phyloP scores from a whole-genome alignment of 2,888 invertebrate genomes.

The Galeruca laticollis region DNA sequence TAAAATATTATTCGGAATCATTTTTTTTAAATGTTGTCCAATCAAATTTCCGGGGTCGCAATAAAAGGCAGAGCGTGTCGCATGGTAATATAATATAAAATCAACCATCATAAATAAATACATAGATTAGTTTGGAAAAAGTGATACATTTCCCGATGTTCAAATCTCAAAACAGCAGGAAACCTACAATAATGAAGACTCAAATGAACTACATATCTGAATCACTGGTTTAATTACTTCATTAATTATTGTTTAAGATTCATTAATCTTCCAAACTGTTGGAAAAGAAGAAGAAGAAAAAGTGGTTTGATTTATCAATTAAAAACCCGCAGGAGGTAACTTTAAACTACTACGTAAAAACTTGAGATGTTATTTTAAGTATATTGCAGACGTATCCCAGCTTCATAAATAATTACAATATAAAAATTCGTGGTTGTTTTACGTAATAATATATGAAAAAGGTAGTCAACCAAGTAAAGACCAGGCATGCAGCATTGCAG shows the following conservation, averaged over 20 bases:
- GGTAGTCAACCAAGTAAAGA: too few species aligned
- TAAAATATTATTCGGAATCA: too few species aligned
- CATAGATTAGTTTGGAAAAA: background rate
- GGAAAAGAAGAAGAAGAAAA: too few species aligned
- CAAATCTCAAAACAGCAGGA: background rate
- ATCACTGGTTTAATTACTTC: background rate
- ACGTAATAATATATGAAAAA: too few species aligned
- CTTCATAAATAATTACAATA: background rate
- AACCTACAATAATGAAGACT: background rate
- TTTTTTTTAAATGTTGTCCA: too few species aligned
- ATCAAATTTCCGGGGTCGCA: too few species aligned
- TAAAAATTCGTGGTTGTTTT: too few species aligned
- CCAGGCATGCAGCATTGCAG: too few species aligned
- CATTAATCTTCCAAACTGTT: background rate
- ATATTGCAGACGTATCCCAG: background rate
- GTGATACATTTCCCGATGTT: background rate
- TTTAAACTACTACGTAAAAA: background rate
- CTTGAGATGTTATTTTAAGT: background rate
- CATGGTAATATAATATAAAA: background rate
- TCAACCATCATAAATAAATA: background rate
- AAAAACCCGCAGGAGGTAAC: background rate
- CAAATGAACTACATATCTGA: background rate
- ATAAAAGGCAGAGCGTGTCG: too few species aligned
- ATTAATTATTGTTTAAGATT: background rate
- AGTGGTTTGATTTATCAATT: background rate